These are phyloP conservation scores for Caenorhabditis remanei DNA, from an alignment of 1,140 invertebrate species.

Conservation along the genomic window DNA sequence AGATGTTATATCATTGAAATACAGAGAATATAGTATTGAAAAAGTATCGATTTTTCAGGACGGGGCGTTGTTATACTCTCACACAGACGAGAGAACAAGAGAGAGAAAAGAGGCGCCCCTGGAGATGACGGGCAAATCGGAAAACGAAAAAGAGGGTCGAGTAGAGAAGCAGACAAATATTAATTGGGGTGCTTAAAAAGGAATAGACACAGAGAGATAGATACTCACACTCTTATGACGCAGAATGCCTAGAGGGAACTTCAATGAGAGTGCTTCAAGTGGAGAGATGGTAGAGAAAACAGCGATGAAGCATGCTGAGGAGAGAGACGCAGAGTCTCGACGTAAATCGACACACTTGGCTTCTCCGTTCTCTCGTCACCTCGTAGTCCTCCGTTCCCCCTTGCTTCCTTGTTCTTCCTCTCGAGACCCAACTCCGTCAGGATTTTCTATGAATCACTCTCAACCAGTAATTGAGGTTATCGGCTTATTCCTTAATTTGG, in stretches of 20 bases:
- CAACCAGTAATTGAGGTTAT: no score
- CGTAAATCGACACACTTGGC: neutral
- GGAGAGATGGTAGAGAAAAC: neutral
- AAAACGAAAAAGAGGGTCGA: neutral
- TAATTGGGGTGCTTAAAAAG: constrained; percentile 54
- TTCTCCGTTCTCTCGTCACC: neutral
- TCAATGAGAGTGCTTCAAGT: no score
- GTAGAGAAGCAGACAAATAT: constrained; percentile 38
- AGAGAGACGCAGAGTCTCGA: neutral
- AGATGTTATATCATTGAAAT: no score
- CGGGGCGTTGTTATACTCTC: neutral
- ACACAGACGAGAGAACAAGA: neutral
- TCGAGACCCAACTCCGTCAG: neutral
- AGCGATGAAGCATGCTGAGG: neutral
- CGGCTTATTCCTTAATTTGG: no score
- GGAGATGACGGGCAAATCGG: no score
- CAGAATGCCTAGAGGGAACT: no score
- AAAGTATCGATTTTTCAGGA: constrained; percentile 48
- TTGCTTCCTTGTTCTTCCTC: neutral
- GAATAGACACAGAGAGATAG: constrained; percentile 5
- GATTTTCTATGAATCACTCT: no score
- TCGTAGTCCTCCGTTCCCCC: no score
- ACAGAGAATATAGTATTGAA: neutral
- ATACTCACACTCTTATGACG: neutral
- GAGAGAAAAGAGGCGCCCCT: neutral